phyloP scores from a whole-genome alignment of 2,113 vertebrate species.

The Semicossyphus pulcher region DNA sequence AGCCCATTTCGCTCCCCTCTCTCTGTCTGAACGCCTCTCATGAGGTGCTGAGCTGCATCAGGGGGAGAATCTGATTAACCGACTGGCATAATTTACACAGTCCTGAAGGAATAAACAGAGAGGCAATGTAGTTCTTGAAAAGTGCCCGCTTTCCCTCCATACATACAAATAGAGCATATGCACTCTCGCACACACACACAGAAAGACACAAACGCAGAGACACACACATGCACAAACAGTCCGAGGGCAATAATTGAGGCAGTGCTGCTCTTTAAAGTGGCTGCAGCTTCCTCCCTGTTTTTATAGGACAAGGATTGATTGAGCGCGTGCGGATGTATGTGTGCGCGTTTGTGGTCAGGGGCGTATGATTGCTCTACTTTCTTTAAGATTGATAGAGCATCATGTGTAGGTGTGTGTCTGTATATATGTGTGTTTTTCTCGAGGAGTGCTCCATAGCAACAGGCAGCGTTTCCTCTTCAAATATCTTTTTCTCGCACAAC shows the following conservation, averaged over 20 bases:
- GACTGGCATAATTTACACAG: slow-evolving; percentile 61
- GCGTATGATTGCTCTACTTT: slow-evolving; percentile 43
- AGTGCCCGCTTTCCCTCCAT: slow-evolving; percentile 19
- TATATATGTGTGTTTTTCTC: slow-evolving; percentile 33
- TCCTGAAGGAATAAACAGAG: slow-evolving; percentile 51
- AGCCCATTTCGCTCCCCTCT: slow-evolving; percentile 8
- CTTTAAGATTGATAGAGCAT: slow-evolving; percentile 50
- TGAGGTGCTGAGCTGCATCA: slow-evolving; percentile 46
- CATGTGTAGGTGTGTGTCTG: slow-evolving; percentile 54
- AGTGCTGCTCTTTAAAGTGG: slow-evolving; percentile 41
- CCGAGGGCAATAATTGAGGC: slow-evolving; percentile 6
- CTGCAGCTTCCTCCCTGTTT: slow-evolving; percentile 10
- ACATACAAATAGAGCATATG: slow-evolving; percentile 28
- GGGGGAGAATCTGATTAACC: slow-evolving; percentile 69
- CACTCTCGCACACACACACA: not conserved
- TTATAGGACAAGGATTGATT: slow-evolving; percentile 33
- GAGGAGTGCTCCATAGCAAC: slow-evolving; percentile 78
- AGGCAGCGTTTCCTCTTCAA: slow-evolving; percentile 71
- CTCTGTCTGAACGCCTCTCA: slow-evolving; percentile 29
- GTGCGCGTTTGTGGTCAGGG: not conserved
- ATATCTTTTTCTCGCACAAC: slow-evolving; percentile 59
- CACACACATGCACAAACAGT: not conserved
- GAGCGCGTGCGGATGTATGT: not conserved
- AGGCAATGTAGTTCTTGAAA: slow-evolving; percentile 44
- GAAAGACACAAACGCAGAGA: not conserved